These are phyloP conservation scores for Crematogaster levior DNA, from an alignment of 2,888 invertebrate genomes.

Conservation along the genomic window DNA sequence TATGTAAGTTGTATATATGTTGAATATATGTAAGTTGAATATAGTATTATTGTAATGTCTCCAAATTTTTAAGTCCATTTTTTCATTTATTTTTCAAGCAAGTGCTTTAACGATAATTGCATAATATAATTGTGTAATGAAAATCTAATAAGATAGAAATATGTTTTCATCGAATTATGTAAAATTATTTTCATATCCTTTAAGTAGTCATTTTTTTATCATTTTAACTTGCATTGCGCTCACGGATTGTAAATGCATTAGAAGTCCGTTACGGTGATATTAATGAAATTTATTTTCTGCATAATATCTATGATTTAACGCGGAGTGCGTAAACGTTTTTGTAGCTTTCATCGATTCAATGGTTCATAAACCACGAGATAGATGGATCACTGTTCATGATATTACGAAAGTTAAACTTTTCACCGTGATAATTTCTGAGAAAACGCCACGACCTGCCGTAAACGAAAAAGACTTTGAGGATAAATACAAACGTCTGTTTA, in stretches of 20 bases:
- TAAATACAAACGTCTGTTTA: not conserved
- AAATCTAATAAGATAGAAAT: not conserved
- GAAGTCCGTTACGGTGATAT: not conserved
- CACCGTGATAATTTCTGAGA: not conserved
- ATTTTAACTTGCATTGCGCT: not conserved
- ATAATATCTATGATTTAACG: not conserved
- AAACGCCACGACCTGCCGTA: not conserved
- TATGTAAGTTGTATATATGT: no score
- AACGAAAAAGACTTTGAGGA: conserved; percentile 12
- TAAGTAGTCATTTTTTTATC: not conserved
- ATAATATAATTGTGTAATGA: not conserved
- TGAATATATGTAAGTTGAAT: no score
- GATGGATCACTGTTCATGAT: conserved; percentile 14
- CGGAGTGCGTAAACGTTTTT: not conserved
- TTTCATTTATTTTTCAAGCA: not conserved
- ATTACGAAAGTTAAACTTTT: conserved; percentile 1
- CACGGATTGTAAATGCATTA: not conserved
- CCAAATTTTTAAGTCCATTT: not conserved
- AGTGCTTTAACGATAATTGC: not conserved
- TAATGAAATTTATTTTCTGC: not conserved
- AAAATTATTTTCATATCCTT: not conserved
- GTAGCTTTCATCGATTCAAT: conserved; percentile 19
- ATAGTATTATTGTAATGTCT: not conserved
- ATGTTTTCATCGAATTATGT: not conserved
- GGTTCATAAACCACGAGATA: not conserved